A percentile compares a stretch with the other conserved stretches of the same genome.
These are phyloP conservation scores for Petrolisthes cinctipes DNA, from an alignment of 2,888 invertebrate genomes.

Conservation along the genomic window DNA sequence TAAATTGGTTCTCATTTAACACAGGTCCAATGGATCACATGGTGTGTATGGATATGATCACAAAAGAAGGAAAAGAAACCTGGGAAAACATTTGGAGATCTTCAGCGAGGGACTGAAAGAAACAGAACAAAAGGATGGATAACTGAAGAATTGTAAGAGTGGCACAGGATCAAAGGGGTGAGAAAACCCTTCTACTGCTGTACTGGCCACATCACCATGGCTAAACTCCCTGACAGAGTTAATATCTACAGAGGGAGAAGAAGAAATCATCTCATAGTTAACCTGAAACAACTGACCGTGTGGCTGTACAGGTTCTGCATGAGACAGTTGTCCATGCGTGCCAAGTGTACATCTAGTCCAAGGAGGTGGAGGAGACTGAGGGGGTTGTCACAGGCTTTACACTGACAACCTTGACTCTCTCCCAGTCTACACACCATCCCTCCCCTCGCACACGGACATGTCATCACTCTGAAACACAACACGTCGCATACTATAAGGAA, in stretches of 20 bases:
- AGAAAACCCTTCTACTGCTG: neutral
- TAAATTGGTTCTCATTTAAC: no score
- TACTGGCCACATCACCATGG: no score
- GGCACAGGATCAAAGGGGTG: neutral
- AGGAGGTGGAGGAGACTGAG: slow-evolving; percentile 39
- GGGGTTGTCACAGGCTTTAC: slow-evolving; percentile 50
- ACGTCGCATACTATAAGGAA: neutral
- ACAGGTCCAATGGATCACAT: no score
- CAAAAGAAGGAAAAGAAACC: no score
- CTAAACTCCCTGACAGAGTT: no score
- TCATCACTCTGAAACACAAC: slow-evolving; percentile 21
- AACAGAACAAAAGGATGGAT: no score
- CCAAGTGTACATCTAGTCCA: slow-evolving; percentile 20
- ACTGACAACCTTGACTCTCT: slow-evolving; percentile 10
- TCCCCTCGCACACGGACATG: slow-evolving; percentile 39
- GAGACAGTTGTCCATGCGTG: slow-evolving; percentile 41
- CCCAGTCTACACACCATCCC: slow-evolving; percentile 14
- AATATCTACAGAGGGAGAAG: no score
- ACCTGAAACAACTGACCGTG: slow-evolving; percentile 25
- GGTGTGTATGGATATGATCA: no score
- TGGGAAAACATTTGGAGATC: no score
- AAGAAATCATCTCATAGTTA: neutral
- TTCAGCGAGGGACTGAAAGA: no score
- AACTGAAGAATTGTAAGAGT: neutral
- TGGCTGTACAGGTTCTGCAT: slow-evolving; percentile 44